These are phyloP conservation scores for Drosophila setosimentum DNA, from an alignment of 2,888 invertebrate genomes.

Conservation along the genomic window DNA sequence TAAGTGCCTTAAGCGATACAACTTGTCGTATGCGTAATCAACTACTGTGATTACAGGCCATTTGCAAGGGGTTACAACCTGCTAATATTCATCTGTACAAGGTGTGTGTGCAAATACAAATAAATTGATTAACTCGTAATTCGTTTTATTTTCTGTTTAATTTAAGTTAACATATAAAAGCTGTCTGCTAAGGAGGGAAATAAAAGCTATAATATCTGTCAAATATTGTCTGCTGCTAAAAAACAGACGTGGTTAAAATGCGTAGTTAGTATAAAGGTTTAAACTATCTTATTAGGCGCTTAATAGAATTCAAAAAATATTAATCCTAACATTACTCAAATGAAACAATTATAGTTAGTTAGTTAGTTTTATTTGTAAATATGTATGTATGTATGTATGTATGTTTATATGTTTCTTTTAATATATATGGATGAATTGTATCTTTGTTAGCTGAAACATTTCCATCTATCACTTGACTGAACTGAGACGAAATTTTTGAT, in stretches of 20 bases:
- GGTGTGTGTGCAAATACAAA: not conserved
- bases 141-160: too few species aligned
- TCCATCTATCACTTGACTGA: constrained; percentile 34
- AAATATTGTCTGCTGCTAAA: not conserved
- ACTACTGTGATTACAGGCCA: not conserved
- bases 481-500: constrained; percentile 41
- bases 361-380: too few species aligned
- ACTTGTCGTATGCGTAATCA: constrained; percentile 35
- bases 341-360: not conserved
- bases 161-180: too few species aligned
- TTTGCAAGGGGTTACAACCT: not conserved
- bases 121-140: not conserved
- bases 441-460: constrained; percentile 15
- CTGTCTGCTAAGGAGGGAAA: not conserved
- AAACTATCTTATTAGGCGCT: too few species aligned
- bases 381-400: too few species aligned
- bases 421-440: not conserved
- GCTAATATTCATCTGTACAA: not conserved
- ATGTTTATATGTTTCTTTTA: not conserved
- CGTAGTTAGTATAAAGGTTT: too few species aligned
- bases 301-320: too few species aligned
- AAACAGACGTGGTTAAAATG: too few species aligned
- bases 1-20: constrained; percentile 32
- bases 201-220: not conserved
- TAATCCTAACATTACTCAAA: too few species aligned